phyloP scores from a whole-genome alignment of 2,113 vertebrate species.

The Platycercus adscitus region DNA sequence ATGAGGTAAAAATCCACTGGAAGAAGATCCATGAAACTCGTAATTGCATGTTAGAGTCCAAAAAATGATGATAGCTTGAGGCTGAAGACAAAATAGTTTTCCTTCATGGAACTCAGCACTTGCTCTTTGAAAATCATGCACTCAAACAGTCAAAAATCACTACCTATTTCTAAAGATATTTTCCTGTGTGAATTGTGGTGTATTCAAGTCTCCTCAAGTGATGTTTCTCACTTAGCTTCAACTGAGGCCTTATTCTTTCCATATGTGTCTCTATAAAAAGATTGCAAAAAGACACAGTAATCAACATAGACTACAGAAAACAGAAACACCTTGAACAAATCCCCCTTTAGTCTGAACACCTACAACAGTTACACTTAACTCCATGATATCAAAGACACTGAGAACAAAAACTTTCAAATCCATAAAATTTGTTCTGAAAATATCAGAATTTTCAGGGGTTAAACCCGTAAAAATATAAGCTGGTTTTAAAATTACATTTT shows the following conservation, averaged over 20 bases:
- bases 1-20: background rate
- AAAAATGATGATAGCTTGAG: background rate
- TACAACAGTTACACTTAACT: background rate
- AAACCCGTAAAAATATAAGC: background rate
- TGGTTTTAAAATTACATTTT: background rate
- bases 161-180: background rate
- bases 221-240: background rate
- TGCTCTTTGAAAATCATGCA: background rate
- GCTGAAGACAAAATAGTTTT: background rate
- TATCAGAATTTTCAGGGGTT: background rate
- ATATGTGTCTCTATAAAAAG: background rate
- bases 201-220: background rate
- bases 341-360: background rate
- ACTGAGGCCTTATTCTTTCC: background rate
- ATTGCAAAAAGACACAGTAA: background rate
- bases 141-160: background rate
- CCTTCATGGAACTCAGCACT: rapidly evolving
- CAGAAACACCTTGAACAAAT: background rate
- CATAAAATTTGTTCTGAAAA: background rate
- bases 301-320: background rate
- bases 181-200: background rate
- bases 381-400: background rate
- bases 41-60: background rate
- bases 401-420: background rate
- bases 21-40: background rate